Evolutionary conservation across 2,888 invertebrate genomes (phyloP).

Genomic region (Auanema freiburgensis): DNA sequence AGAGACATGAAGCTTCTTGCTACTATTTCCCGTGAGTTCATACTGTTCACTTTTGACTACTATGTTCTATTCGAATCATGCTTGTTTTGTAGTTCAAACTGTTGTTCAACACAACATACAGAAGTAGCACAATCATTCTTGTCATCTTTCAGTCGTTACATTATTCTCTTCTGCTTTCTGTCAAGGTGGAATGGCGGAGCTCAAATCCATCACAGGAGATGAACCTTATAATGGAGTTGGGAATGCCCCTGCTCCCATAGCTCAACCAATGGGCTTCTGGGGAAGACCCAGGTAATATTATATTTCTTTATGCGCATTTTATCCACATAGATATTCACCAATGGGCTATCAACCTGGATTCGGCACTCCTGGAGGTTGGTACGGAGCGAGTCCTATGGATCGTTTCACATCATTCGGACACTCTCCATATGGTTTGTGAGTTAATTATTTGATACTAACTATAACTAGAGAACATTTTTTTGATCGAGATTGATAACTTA

Average conservation of each 20-base stretch:
- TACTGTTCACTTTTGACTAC: too few species aligned
- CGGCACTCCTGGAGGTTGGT: constrained; percentile 22
- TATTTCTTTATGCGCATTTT: background rate
- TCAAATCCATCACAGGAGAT: constrained; percentile 45
- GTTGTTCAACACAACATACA: too few species aligned
- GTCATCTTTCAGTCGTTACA: background rate
- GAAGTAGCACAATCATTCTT: background rate
- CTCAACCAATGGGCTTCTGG: constrained; percentile 50
- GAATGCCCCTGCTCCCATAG: constrained; percentile 44
- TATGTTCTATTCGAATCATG: background rate
- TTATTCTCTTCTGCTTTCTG: background rate
- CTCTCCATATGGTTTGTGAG: constrained; percentile 48
- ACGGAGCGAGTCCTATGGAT: constrained; percentile 28
- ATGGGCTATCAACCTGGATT: constrained; percentile 5
- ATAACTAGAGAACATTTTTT: too few species aligned
- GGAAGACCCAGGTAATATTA: constrained; percentile 33
- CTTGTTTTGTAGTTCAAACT: background rate
- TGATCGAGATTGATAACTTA: too few species aligned
- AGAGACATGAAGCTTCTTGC: background rate
- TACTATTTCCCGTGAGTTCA: background rate
- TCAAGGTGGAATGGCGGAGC: constrained; percentile 43
- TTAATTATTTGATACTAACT: constrained; percentile 21
- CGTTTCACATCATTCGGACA: constrained; percentile 34
- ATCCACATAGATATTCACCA: constrained; percentile 27
- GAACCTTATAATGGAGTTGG: constrained; percentile 42